phyloP scores from a whole-genome alignment of 2,797 vertebrate species.

The Erpetoichthys calabaricus region DNA sequence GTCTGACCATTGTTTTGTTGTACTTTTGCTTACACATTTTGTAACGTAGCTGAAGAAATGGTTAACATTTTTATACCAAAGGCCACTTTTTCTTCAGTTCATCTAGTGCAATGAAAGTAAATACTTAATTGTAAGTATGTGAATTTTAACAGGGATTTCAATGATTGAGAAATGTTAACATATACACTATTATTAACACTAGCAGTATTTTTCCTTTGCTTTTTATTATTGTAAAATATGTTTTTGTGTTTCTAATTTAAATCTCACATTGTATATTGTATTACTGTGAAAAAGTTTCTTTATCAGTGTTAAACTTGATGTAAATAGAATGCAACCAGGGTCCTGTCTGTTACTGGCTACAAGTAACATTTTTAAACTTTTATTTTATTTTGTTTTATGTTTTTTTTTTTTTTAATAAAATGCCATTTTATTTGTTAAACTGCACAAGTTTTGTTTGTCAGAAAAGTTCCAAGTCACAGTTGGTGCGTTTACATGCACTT shows the following conservation, averaged over 20 bases:
- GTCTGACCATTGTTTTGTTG: conserved; percentile 29
- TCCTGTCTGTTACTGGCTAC: conserved; percentile 41
- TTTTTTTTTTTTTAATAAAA: conserved; percentile 18
- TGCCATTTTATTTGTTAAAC: conserved; percentile 52
- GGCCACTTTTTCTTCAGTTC: conserved; percentile 53
- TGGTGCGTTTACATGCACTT: too few species aligned
- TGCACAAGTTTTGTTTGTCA: conserved; percentile 7
- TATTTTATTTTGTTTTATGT: conserved; percentile 34
- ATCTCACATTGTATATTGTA: conserved; percentile 79
- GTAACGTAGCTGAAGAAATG: conserved; percentile 27
- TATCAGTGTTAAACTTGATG: conserved; percentile 98
- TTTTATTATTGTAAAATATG: conserved; percentile 84
- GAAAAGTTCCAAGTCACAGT: too few species aligned
- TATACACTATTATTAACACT: conserved; percentile 36
- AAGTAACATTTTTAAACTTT: conserved; percentile 52
- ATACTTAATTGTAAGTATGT: conserved; percentile 49
- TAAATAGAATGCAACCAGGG: conserved; percentile 72
- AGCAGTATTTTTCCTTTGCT: conserved; percentile 58
- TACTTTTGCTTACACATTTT: conserved; percentile 26
- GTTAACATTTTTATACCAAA: conserved; percentile 57
- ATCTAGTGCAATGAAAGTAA: conserved; percentile 62
- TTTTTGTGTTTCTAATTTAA: conserved; percentile 93
- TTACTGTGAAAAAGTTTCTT: conserved; percentile 94
- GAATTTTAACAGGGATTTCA: conserved; percentile 59
- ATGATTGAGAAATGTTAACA: conserved; percentile 52